Evolutionary conservation across 2,888 invertebrate genomes (phyloP), one percentile per base, ranked within the genome.

Genomic region (Tanaodytes sp.): DNA sequence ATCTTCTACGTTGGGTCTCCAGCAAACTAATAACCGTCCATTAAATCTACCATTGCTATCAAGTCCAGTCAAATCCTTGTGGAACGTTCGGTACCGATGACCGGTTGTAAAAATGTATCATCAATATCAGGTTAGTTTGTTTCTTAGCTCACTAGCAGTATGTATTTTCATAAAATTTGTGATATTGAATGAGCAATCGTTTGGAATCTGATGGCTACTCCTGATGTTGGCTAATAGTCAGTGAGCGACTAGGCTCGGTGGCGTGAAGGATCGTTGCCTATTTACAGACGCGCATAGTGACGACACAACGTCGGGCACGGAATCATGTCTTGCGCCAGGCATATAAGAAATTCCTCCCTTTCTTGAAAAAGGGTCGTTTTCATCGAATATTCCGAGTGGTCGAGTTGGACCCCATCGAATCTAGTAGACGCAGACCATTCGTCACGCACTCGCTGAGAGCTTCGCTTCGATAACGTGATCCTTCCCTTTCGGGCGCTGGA

Each of bases 371-470:
- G 75, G 76, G 75, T 76, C 75, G 73, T 70, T 74, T 73, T 77
- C 76, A 79, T 82, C 79, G 78, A 80, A 79, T 82, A 71, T 71
- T 71, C 66, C 71, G 64, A 71, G 63, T 73, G 71, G 72, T 65
- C 71, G 62, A 72, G 74, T 72, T 68, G 73, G 73, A 74, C 79
- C 76, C 75, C 73, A 74, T 73, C 76, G 77, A 77, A 79, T 78
- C 78, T 74, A 77, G 81, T 74, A 77, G 82, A 78, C 80, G 79
- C 79, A 79, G 75, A 79, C 80, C 82, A 84, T 84, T 83, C 84
- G 84, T 84, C 84, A 84, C 82, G 82, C 79, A 80, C 79, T 81
- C 78, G 84, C 79, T 80, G 82, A 83, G 81, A 84, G 81, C 80
- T 78, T 80, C 76, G 76, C 75, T 76, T 79, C 80, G 83, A 84